These are phyloP conservation scores for Sterrhoptilus dennistouni DNA, from an alignment of 2,113 vertebrate genomes.

Conservation along the genomic window DNA sequence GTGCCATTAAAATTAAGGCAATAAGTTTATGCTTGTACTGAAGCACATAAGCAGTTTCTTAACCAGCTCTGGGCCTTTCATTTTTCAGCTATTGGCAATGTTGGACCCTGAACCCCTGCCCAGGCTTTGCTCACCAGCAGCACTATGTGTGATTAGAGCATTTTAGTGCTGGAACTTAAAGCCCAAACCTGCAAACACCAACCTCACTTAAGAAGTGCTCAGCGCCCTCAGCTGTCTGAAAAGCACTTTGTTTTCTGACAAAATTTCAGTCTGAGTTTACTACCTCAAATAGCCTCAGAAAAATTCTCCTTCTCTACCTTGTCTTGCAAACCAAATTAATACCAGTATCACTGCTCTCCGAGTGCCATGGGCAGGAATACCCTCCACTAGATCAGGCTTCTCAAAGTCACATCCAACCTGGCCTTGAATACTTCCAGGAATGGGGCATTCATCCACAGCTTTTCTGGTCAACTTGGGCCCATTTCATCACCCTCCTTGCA, in stretches of 20 bases:
- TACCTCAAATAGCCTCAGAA: background rate
- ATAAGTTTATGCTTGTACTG: background rate
- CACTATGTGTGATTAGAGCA: background rate
- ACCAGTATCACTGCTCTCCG: background rate
- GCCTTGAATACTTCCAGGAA: background rate
- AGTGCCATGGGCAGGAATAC: background rate
- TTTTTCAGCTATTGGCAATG: background rate
- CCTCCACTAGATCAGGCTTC: background rate
- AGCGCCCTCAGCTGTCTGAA: conserved; percentile 47
- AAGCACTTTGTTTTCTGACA: background rate
- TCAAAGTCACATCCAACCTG: background rate
- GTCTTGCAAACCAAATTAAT: background rate
- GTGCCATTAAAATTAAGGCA: background rate
- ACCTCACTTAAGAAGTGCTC: background rate
- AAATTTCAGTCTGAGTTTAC: background rate
- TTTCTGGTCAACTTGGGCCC: background rate
- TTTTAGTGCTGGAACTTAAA: background rate
- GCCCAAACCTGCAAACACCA: background rate
- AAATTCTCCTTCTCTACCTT: background rate
- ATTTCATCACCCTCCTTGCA: background rate
- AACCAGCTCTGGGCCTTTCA: background rate
- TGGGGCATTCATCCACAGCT: background rate
- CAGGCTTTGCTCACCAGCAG: background rate
- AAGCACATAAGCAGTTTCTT: background rate
- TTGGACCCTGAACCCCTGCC: background rate